A percentile compares a stretch with the other conserved stretches of the same genome.
These are phyloP conservation scores for Scaptomyza reducta DNA, from an alignment of 2,888 invertebrate genomes.

Conservation along the genomic window DNA sequence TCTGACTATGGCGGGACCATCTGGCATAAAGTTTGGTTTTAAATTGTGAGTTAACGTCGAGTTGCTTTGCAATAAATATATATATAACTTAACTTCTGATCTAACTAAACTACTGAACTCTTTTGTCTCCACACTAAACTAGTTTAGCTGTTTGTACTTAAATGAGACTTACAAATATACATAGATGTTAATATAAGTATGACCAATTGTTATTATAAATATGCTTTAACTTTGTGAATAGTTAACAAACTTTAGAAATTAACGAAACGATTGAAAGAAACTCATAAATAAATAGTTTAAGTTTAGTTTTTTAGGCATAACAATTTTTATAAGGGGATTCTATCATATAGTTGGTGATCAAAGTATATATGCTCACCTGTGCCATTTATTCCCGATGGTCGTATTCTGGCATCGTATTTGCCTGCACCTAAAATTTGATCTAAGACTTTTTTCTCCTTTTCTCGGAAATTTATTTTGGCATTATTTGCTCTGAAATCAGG, in stretches of 20 bases:
- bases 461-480: conserved; percentile 94
- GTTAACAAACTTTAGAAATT: conserved; percentile 16
- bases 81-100: conserved; percentile 49
- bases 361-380: conserved; percentile 88
- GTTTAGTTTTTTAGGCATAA: conserved; percentile 14
- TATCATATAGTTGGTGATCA: not conserved
- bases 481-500: conserved; percentile 89
- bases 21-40: conserved; percentile 86
- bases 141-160: conserved; percentile 35
- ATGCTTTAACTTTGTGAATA: conserved; percentile 29
- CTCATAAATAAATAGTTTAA: conserved; percentile 3
- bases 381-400: conserved; percentile 96
- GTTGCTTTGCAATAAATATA: conserved; percentile 25
- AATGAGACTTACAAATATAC: conserved; percentile 43
- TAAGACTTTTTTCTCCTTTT: conserved; percentile 96
- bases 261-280: conserved; percentile 15
- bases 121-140: conserved; percentile 31
- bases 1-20: conserved; percentile 98
- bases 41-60: conserved; percentile 54
- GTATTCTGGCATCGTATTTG: conserved; percentile 95
- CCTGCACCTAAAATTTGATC: conserved; percentile 96
- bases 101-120: conserved; percentile 55
- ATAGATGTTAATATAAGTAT: conserved; percentile 13
- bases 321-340: conserved; percentile 3
- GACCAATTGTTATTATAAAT: conserved; percentile 51